Evolutionary conservation across 2,113 vertebrate genomes (phyloP), one percentile per base, ranked within the genome.

Genomic region (Mionectes macconnelli): DNA sequence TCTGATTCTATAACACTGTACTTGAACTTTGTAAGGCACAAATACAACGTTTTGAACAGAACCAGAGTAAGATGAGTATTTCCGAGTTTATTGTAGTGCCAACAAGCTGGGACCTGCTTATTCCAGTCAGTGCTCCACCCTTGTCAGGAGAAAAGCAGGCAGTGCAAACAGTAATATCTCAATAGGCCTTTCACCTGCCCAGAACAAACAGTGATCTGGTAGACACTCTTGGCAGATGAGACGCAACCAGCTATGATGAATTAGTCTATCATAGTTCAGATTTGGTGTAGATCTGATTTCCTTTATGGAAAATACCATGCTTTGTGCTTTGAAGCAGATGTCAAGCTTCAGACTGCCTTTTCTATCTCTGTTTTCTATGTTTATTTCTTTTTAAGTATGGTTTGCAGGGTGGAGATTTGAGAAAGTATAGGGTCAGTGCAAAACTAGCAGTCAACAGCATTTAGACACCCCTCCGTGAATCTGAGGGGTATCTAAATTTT

Each of bases 181-280:
- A 92, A 75, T 62, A 89, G 84, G 86, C 80, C 73, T 91, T 94
- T 94, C 80, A 87, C 64, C 84, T 91, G 77, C 62, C 53, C 60
- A 60, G 53, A 89, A 8, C 64, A 97, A 93, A 92, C 64, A 92
- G 10, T 73, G 63, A 40, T 76, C 42, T 81, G 42, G 77, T 78
- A 63, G 69, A 49, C 30, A 59, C 4, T 67, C 55, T 67, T 76
- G 45, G 70, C 69, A 64, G 73, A 44, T 78, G 64, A 74, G 91
- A 35, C 4, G 19, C 77, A 89, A n/a, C 57, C 62, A 93, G 28
- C 25, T n/a, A 12, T 42, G 33, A 87, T 59, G 16, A 88, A 67
- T 87, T 81, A 12, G 1, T 66, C n/a, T 94, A 73, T 73, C 27
- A 6, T 45, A 42, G 66, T 69, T 90, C 45, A 80, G 63, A 42